Evolutionary conservation across 1,140 invertebrate genomes (phyloP).

Genomic region (Anastrepha ludens): DNA sequence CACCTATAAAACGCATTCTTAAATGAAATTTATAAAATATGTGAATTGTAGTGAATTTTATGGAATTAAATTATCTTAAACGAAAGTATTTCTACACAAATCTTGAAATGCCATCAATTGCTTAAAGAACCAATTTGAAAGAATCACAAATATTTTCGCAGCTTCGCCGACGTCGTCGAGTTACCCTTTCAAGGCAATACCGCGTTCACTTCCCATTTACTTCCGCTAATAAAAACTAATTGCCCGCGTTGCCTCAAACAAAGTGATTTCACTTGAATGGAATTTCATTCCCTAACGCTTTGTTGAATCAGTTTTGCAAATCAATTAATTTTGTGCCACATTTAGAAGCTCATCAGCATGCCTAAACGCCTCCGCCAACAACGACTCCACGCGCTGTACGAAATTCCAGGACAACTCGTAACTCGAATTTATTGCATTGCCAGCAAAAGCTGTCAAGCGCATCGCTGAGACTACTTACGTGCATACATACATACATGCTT

Average conservation of each 20-base stretch:
- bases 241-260: neutral
- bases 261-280: slow-evolving; percentile 30
- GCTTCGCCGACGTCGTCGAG: too few species aligned
- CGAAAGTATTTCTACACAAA: neutral
- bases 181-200: neutral
- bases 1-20: neutral
- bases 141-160: neutral
- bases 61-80: too few species aligned
- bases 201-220: neutral
- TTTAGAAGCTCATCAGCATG: slow-evolving; percentile 35
- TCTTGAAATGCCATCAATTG: neutral
- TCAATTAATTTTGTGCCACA: slow-evolving; percentile 28
- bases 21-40: neutral
- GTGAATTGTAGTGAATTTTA: too few species aligned
- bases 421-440: slow-evolving; percentile 43
- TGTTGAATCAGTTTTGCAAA: slow-evolving; percentile 39
- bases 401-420: slow-evolving; percentile 9
- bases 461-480: neutral
- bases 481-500: neutral
- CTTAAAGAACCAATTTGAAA: neutral
- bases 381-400: neutral
- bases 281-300: slow-evolving; percentile 8
- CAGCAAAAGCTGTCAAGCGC: slow-evolving; percentile 7
- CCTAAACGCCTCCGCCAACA: neutral
- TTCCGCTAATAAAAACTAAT: slow-evolving; percentile 35